Base-by-base conservation (phyloP, 2,888 invertebrate genomes). In the Sarcophaga variegata region DNA sequence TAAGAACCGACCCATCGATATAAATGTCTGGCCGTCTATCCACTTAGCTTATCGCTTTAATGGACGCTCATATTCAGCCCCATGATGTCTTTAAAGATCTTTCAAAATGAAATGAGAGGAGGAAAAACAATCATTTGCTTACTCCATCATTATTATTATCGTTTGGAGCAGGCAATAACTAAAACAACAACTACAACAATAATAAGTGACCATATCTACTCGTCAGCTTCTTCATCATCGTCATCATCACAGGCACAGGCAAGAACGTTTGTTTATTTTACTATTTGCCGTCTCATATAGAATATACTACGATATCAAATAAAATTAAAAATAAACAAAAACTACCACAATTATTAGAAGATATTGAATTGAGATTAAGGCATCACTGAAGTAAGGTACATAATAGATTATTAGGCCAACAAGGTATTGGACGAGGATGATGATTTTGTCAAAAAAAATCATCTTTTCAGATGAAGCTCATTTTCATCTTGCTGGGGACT, bases 1-100 rank as follows among this genome's bases (percentile, higher is more conserved):
- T 17, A 45, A 45, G 37, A 22, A 70, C n/a, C 4, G 49, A 66
- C 25, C n/a, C 45, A 59, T 77, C 72, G n/a, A n/a, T 54, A 6
- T 37, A 6, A 63, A 54, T 8, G 54, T 70, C 69, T 37, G 74
- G 62, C 66, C n/a, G 6, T 74, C 67, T 64, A 27, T 71, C 76
- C 76, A 82, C 54, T 76, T 47, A 70, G 62, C 64, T 74, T 66
- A 67, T 77, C 47, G 25, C 37, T 67, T 37, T 63, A 74, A 74
- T 70, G 75, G 81, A 54, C 49, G 37, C 49, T 76, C 74, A 63
- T 79, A 27, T 63, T 27, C 17, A 6, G 27, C 67, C 60, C 37
- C 37, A 37, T 37, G 37, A 25, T 71, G 27, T 10, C 27, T 70
- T 54, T 69, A n/a, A 79, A 47, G 25, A 62, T 59, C 45, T 62